Percentiles rank a stretch among this genome's conserved stretches.
phyloP scores from a whole-genome alignment of 2,797 vertebrate species.

The Myripristis murdjan region DNA sequence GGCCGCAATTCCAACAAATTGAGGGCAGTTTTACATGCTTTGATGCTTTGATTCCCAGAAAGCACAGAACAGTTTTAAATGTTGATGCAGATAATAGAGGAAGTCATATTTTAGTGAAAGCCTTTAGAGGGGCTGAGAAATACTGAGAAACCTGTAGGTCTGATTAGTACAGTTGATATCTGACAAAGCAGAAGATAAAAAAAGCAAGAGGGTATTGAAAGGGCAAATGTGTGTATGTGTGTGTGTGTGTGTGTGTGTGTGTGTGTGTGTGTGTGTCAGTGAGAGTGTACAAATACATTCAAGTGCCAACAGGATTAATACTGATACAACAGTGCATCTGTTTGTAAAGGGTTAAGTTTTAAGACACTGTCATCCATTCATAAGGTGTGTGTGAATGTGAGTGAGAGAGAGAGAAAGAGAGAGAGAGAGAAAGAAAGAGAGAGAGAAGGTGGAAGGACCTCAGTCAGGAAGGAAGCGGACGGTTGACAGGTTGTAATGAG shows the following conservation, averaged over 20 bases:
- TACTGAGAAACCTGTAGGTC: not conserved
- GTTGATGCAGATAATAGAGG: too few species aligned
- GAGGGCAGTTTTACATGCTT: not conserved
- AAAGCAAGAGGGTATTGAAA: not conserved
- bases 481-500: constrained; percentile 71
- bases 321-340: not conserved
- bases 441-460: constrained; percentile 45
- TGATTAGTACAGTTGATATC: not conserved
- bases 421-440: constrained; percentile 34
- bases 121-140: not conserved
- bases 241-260: not conserved
- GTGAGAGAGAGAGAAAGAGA: constrained; percentile 6
- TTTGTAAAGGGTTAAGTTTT: constrained; percentile 41
- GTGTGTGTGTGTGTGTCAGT: not conserved
- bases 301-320: constrained; percentile 31
- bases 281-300: constrained; percentile 27
- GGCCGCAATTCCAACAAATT: too few species aligned
- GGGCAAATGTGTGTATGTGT: not conserved
- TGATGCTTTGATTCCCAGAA: not conserved
- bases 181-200: not conserved
- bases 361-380: constrained; percentile 69
- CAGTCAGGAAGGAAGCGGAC: constrained; percentile 76
- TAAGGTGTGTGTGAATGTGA: constrained; percentile 43
- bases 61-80: not conserved
- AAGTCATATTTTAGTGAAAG: too few species aligned